Evolutionary conservation across 2,113 vertebrate genomes (phyloP), one percentile per base, ranked within the genome.

Genomic region (Actenoides hombroni): DNA sequence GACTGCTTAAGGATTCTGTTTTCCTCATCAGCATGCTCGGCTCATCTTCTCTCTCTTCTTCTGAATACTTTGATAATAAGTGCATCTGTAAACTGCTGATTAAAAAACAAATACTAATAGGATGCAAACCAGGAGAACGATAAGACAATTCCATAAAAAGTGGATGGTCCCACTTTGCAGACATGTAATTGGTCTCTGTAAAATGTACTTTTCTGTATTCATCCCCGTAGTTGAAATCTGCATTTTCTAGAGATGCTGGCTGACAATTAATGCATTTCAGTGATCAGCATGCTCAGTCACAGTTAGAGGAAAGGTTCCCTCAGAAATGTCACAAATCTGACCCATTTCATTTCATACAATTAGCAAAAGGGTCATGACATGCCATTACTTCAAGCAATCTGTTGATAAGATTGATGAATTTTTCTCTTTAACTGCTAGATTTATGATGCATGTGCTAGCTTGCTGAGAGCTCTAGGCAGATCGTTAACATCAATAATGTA

Each of bases 371-470:
- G 35, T 86, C 71, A 63, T 0, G 1, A 73, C 42, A 49, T 51
- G 59, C 60, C 11, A 2, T 73, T 87, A 65, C 63, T 83, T 69
- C 67, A 67, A 90, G 76, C 46, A 75, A 82, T 78, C 74, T 87
- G 69, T 63, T 88, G 83, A 44, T 90, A 67, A 83, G 70, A 91
- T 77, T 70, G 77, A 95, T 90, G 49, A 95, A 86, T 56, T 93
- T 93, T 88, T 53, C 70, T 85, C 67, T 90, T 70, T 88, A 90
- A 70, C 77, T 67, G 51, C 67, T 42, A 46, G 65, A 86, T 94
- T 86, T 88, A 82, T 93, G 85, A 94, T 71, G 70, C 67, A 54
- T 29, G 61, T 1, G 1, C 18, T 76, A 70, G 29, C 77, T 89
- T 88, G 83, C 88, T 92, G 57, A 77, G 67, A 71, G 44, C 75